Base-by-base conservation (phyloP, 2,888 invertebrate species). In the Pelosia muscerda region DNA sequence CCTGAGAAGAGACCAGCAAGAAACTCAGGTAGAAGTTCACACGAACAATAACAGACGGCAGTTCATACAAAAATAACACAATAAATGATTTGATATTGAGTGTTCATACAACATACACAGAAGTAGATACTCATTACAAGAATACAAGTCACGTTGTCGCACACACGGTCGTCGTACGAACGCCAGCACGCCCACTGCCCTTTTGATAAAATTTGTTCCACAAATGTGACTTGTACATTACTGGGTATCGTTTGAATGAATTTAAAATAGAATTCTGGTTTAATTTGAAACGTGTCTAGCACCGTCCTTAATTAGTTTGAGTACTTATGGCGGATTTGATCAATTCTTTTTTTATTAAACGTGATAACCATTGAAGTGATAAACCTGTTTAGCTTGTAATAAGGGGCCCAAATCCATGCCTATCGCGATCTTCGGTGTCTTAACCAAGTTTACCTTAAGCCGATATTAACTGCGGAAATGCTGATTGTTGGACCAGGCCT, bases 41-140 rank as follows among this genome's bases (percentile, higher is more conserved):
- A 49, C 49, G 49, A 49, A 49, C 42, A 42, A 49, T 49, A 49
- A 49, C n/a, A n/a, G 49, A 19, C 49, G n/a, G 49, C 49, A 49
- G 49, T 49, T n/a, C n/a, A n/a, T 49, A 19, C n/a, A 49, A 49
- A 49, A n/a, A n/a, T 49, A 49, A 49, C 49, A 42, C 42, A 49
- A 49, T 4, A 49, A 6, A 42, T n/a, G 49, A 49, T 49, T n/a
- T 49, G 49, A 19, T 49, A 49, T 49, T 4, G n/a, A 49, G n/a
- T 49, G n/a, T 9, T 49, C 49, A 34, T 34, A 13, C 11, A 34
- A 2, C 1, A 13, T 2, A n/a, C n/a, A n/a, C n/a, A n/a, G n/a
- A n/a, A n/a, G n/a, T n/a, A n/a, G n/a, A 49, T 13, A 42, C 42
- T 42, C 38, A 34, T 34, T 34, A 34, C 19, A 42, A 49, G 49